Conservation (phyloP, 2,113 vertebrate species). For the Microcebus jonahi region DNA sequence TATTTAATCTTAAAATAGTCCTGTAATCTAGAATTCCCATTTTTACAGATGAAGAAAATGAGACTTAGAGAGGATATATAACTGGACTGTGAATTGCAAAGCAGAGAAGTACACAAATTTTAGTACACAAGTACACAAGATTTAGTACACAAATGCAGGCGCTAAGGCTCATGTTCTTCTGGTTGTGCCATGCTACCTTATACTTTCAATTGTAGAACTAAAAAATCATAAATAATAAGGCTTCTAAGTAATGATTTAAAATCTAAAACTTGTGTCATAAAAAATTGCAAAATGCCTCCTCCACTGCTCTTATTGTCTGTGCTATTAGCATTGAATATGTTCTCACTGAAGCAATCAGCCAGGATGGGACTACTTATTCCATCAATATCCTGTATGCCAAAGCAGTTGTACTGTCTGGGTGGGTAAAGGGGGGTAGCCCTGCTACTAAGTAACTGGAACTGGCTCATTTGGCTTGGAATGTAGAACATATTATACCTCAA, state of each 20-base stretch:
- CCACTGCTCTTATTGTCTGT: slow-evolving; percentile 46
- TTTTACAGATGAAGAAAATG: slow-evolving; percentile 24
- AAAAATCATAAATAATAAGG: slow-evolving; percentile 62
- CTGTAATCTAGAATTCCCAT: not conserved
- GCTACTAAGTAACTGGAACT: slow-evolving; percentile 22
- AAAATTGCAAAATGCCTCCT: slow-evolving; percentile 66
- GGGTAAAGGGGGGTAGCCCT: not conserved
- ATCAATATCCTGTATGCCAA: slow-evolving; percentile 36
- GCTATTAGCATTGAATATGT: slow-evolving; percentile 57
- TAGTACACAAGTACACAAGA: not conserved
- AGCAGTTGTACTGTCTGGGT: not conserved
- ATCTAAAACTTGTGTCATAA: slow-evolving; percentile 51
- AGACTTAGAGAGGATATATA: not conserved
- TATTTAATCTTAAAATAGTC: not conserved
- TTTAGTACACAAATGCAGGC: not conserved
- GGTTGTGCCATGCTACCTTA: not conserved
- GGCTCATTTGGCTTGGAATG: slow-evolving; percentile 49
- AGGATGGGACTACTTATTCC: not conserved
- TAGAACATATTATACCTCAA: slow-evolving; percentile 62
- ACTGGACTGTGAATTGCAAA: not conserved
- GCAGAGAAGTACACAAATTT: no score
- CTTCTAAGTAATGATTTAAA: slow-evolving; percentile 57
- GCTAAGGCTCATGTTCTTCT: not conserved
- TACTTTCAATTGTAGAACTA: slow-evolving; percentile 10
- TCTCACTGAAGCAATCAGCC: slow-evolving; percentile 59